A percentile compares a stretch with the other conserved stretches of the same genome.
phyloP scores from a whole-genome alignment of 2,797 vertebrate genomes.

The Sciurus vulgaris region DNA sequence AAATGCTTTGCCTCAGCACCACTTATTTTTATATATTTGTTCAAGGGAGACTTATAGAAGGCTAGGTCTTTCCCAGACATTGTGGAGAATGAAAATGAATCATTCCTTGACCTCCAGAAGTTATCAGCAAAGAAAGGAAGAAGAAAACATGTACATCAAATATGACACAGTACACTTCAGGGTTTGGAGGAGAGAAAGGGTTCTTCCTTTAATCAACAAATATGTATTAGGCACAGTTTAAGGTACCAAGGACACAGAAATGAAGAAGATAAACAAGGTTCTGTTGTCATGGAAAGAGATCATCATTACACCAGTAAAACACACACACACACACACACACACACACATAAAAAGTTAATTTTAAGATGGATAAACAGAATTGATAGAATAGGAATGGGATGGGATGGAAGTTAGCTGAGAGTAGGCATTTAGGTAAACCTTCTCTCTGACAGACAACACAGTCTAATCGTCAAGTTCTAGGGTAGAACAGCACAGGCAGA shows the following conservation, averaged over 20 bases:
- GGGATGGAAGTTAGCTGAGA: neutral
- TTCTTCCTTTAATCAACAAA: neutral
- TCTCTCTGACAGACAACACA: neutral
- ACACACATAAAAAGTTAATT: neutral
- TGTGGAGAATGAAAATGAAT: neutral
- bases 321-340: neutral
- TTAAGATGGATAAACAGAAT: neutral
- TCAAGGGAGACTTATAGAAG: slow-evolving; percentile 8
- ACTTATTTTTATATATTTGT: slow-evolving; percentile 57
- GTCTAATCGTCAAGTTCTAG: neutral
- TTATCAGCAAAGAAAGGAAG: neutral
- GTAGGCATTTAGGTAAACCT: neutral
- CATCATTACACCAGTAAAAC: neutral
- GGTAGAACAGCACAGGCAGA: neutral
- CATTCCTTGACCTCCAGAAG: neutral
- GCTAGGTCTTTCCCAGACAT: neutral
- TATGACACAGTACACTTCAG: neutral
- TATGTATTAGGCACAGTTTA: neutral
- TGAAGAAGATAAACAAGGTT: neutral
- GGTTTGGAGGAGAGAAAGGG: neutral
- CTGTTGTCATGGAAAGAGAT: neutral
- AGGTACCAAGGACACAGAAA: neutral
- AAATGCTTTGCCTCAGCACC: neutral
- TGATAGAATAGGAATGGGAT: neutral
- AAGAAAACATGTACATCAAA: neutral